Base-by-base conservation (phyloP, 2,113 vertebrate genomes). In the Polyodon spathula region DNA sequence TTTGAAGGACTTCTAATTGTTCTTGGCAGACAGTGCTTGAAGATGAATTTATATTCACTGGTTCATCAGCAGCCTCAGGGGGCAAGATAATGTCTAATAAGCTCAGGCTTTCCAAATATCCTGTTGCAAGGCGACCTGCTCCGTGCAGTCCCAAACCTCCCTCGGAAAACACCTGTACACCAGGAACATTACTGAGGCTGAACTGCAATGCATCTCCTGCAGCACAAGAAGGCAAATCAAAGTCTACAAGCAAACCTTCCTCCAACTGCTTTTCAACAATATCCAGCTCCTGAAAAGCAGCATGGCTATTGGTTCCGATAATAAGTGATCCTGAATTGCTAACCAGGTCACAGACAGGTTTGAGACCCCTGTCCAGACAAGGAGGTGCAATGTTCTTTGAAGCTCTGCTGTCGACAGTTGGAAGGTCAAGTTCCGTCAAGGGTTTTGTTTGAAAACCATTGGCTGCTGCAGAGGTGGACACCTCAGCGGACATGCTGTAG, bases 301-400 rank as follows among this genome's bases (percentile, higher is more conserved):
- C 86, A 12, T 63, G 74, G 77, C 80, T 81, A 68, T 73, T 73
- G 39, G 72, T 77, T 8, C 79, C 61, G 64, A 81, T 78, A 62
- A 82, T 76, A 54, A 90, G 79, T 37, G 82, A 87, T 60, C 86
- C 87, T 0, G 87, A 92, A 74, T 96, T 93, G 44, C 73, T 94
- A 66, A 97, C 88, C 3, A 97, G 88, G 67, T 98, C 95, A 66
- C 95, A 97, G 59, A 95, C 75, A 2, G 93, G 93, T 68, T 92
- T 78, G 68, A 86, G 78, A 38, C 86, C 84, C 41, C 86, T 73
- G 27, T 90, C 85, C 4, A 84, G 73, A 67, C 77, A 84, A 1
- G 79, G 84, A 60, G 84, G 75, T 54, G 83, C 80, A 4, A 57
- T 70, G 73, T 81, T 88, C 61, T 73, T 75, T 9, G 82, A 76